Evolutionary conservation across 2,797 vertebrate species (phyloP).

Genomic region (Enteromius unitaeniatus): DNA sequence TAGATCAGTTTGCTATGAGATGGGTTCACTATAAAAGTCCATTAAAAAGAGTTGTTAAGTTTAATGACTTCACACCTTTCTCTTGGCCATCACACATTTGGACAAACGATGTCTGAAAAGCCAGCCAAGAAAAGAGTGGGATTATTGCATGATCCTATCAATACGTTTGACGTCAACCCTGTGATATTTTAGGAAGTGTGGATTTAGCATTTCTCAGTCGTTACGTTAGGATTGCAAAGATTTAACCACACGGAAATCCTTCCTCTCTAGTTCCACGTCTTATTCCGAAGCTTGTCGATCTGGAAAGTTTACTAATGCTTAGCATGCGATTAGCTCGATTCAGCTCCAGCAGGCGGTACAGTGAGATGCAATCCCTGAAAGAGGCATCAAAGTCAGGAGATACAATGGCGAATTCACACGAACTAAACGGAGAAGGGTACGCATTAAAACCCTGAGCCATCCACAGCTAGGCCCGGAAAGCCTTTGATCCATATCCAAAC

Average conservation of each 20-base stretch:
- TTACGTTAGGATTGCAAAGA: constrained; percentile 32
- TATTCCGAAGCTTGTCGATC: constrained; percentile 29
- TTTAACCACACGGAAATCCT: constrained; percentile 49
- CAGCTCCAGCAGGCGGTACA: constrained; percentile 29
- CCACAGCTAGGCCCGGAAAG: constrained; percentile 68
- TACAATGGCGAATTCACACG: constrained; percentile 35
- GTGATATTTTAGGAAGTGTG: constrained; percentile 5
- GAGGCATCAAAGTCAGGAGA: constrained; percentile 33
- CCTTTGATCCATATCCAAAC: constrained; percentile 65
- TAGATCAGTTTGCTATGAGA: constrained; percentile 31
- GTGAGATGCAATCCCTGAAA: constrained; percentile 42
- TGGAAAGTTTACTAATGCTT: constrained; percentile 44
- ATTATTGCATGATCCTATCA: not conserved
- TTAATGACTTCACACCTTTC: constrained; percentile 25
- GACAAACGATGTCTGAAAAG: not conserved
- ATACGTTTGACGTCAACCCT: constrained; percentile 4
- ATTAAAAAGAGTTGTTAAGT: constrained; percentile 22
- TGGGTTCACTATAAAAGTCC: constrained; percentile 15
- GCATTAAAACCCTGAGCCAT: constrained; percentile 71
- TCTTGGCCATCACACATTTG: constrained; percentile 11
- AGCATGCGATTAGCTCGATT: constrained; percentile 59
- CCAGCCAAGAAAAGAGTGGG: not conserved
- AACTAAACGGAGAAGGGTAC: constrained; percentile 55
- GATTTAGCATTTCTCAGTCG: constrained; percentile 29
- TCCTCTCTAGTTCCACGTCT: constrained; percentile 24